Evolutionary conservation across 1,140 invertebrate species (phyloP), one percentile per base, ranked within the genome.

Genomic region (Anastatus disparis): DNA sequence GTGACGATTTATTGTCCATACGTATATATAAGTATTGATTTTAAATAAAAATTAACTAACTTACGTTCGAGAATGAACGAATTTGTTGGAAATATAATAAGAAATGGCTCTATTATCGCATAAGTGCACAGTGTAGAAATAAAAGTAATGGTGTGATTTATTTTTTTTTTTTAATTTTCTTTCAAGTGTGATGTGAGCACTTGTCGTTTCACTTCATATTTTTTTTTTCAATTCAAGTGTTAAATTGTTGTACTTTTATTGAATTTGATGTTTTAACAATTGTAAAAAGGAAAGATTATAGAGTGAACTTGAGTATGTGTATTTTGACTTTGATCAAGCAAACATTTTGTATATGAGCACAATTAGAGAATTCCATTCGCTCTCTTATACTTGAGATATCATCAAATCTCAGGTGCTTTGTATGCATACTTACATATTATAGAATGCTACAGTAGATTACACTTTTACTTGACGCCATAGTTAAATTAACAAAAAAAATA

Each of bases 91-190:
- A 48, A 62, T 62, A 50, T 64, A 26, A 64, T 40, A 24, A 64
- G n/a, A 29, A 24, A 20, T 55, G 24, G 26, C 10, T 55, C 27
- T 27, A 31, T 67, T 38, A 38, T 26, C 44, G 35, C 24, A 66
- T 29, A 55, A 40, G n/a, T 53, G 31, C 44, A 40, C 10, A 64
- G 17, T 17, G 15, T 50, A 64, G 29, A 35, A 1, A 35, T 7
- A 2, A 64, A 66, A 31, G 8, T 65, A 55, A 20, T 17, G 40
- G 31, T 15, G 44, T 56, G 31, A 46, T 22, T 31, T 38, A 38
- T 67, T 59, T 68, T 68, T 68, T 29, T 50, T 50, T 68, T 59
- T n/a, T n/a, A 17, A n/a, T 17, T 68, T 26, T 29, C 26, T 38
- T 20, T n/a, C 20, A 59, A 53, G 46, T 69, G 48, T 38, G 8